Evolutionary conservation across 2,113 vertebrate species (phyloP).

Genomic region (Brachyhypopomus occidentalis): DNA sequence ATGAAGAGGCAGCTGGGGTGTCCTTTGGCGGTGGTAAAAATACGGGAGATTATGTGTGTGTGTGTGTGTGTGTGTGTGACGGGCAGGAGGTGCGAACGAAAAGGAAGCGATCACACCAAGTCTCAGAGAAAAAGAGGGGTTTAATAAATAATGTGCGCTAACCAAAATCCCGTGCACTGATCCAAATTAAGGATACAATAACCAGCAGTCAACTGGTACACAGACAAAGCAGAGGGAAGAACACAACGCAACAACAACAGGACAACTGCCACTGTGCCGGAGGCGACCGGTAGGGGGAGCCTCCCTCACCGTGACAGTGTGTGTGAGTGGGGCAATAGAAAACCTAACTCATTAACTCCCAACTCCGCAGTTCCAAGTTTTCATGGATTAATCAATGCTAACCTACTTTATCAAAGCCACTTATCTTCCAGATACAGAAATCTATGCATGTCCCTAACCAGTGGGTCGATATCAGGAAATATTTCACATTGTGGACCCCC

Average conservation of each 20-base stretch:
- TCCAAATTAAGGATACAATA: no score
- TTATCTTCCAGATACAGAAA: slow-evolving; percentile 81
- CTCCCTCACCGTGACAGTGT: no score
- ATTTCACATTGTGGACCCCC: slow-evolving; percentile 70
- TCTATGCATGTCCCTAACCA: slow-evolving; percentile 75
- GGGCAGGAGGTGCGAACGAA: no score
- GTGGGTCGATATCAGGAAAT: slow-evolving; percentile 77
- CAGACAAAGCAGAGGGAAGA: no score
- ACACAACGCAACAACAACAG: no score
- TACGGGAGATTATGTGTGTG: slow-evolving; percentile 24
- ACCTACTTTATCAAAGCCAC: slow-evolving; percentile 84
- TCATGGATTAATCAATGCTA: slow-evolving; percentile 85
- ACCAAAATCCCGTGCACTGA: no score
- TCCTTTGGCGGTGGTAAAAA: slow-evolving; percentile 59
- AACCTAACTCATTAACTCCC: slow-evolving; percentile 77
- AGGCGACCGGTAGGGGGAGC: no score
- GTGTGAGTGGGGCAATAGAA: slow-evolving; percentile 66
- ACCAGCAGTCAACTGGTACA: no score
- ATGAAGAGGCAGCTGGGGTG: slow-evolving; percentile 31
- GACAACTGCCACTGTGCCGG: no score
- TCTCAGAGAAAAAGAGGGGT: no score
- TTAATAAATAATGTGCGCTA: no score
- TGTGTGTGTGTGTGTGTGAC: slow-evolving; percentile 3
- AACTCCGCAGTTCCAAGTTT: slow-evolving; percentile 57
- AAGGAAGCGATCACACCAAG: no score